Base-by-base conservation (phyloP, 2,888 invertebrate genomes). In the Maniola hyperantus region DNA sequence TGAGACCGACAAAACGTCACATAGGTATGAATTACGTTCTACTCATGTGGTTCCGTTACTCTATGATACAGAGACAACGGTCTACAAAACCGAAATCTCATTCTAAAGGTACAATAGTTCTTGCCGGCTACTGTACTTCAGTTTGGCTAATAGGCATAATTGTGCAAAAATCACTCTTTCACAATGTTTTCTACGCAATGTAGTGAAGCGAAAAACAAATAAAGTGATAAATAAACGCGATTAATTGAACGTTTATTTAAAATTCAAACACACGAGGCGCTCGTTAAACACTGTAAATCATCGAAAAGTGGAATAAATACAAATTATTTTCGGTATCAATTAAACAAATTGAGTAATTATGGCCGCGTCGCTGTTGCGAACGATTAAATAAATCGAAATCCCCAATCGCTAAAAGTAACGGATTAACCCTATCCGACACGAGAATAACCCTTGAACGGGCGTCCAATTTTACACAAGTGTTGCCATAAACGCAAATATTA, bases 381-480 rank as follows among this genome's bases (percentile, higher is more conserved):
- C 64, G 66, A 69, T 69, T 69, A 64, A 69, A 69, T 62, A 26
- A 33, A 46, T 33, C 50, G 51, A 51, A 73, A 70, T 69, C 71
- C 80, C 72, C 71, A 71, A 69, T 74, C 75, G 80, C 77, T 78
- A 79, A 75, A 68, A 65, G 59, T 64, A 11, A 36, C 50, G 70
- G 64, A 88, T 88, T 86, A 88, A 87, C 88, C 88, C 88, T 79
- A 87, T 84, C 83, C 74, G 70, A 75, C 71, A 65, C 69, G 78
- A 81, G 62, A 78, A 83, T 60, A 59, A 80, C 89, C 84, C 91
- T 89, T 84, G 83, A 86, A 77, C 77, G 85, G 81, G 85, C 89
- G 87, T 89, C 83, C 91, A 90, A 92, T 91, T 92, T 91, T 91
- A 89, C 91, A 91, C 85, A 83, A 89, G 83, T 85, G 88, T 87